Conservation (phyloP, 2,797 vertebrate genomes). For the Lepidocolaptes lacrymiger region DNA sequence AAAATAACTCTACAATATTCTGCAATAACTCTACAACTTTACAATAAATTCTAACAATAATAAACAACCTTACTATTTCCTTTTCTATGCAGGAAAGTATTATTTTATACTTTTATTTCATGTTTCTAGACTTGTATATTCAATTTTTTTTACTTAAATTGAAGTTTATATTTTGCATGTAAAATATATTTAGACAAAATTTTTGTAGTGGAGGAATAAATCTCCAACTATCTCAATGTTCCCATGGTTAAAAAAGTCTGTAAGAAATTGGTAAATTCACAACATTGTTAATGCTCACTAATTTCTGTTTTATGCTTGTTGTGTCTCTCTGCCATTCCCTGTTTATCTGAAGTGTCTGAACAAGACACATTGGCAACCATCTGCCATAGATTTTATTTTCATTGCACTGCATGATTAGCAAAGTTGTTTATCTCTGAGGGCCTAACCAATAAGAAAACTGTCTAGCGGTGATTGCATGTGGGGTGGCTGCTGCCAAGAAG, state of each 20-base stretch:
- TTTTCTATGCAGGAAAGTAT: neutral
- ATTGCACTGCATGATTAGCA: neutral
- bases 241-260: neutral
- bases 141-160: neutral
- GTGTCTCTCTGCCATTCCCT: neutral
- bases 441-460: neutral
- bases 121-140: neutral
- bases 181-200: neutral
- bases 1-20: neutral
- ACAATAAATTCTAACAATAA: neutral
- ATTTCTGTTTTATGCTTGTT: neutral
- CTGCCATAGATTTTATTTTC: slow-evolving; percentile 52
- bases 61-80: neutral
- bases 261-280: neutral
- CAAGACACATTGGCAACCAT: slow-evolving; percentile 32
- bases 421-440: slow-evolving; percentile 15
- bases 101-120: neutral
- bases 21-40: neutral
- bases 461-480: neutral
- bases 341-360: slow-evolving; percentile 35
- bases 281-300: neutral
- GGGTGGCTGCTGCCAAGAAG: neutral
- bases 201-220: neutral
- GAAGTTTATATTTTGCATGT: neutral
- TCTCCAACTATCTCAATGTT: neutral